phyloP scores from a whole-genome alignment of 2,888 invertebrate genomes.

The Dione vanillae region DNA sequence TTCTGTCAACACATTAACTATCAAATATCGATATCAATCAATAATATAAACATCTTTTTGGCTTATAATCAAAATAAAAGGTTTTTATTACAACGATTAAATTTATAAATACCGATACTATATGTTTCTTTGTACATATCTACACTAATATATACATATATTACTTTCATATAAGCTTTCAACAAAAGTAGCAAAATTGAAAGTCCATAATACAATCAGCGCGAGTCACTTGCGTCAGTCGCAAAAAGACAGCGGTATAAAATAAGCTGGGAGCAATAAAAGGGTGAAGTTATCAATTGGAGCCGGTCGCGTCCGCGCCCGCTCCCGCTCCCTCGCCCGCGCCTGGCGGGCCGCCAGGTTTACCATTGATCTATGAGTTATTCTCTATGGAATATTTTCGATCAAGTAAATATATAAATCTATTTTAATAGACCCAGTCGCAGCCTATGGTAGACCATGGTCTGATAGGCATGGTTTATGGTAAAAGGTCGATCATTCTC shows the following conservation, averaged over 20 bases:
- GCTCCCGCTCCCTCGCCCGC: too few relatives aligned
- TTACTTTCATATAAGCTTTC: background rate
- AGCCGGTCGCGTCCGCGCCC: background rate
- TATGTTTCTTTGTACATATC: too few relatives aligned
- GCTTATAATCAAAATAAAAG: too few relatives aligned
- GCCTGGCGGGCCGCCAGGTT: slow-evolving; percentile 37
- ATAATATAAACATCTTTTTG: too few relatives aligned
- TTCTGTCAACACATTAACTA: too few relatives aligned
- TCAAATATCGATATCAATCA: too few relatives aligned
- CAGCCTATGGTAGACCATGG: background rate
- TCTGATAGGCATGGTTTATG: too few relatives aligned
- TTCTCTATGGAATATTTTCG: slow-evolving; percentile 4
- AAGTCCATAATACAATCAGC: slow-evolving; percentile 12
- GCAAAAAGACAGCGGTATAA: slow-evolving; percentile 31
- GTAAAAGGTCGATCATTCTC: too few relatives aligned
- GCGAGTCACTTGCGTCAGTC: slow-evolving; percentile 18
- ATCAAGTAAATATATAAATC: slow-evolving; percentile 24
- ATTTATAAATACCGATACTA: too few relatives aligned
- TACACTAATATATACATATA: background rate
- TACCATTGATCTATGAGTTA: slow-evolving; percentile 26
- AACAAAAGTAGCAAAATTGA: slow-evolving; percentile 3
- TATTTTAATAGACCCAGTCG: background rate
- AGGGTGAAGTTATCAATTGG: slow-evolving; percentile 38
- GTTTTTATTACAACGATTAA: too few relatives aligned
- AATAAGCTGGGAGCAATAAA: slow-evolving; percentile 37